These are phyloP conservation scores for Platycercus adscitus DNA, from an alignment of 2,113 vertebrate species.

Conservation along the genomic window DNA sequence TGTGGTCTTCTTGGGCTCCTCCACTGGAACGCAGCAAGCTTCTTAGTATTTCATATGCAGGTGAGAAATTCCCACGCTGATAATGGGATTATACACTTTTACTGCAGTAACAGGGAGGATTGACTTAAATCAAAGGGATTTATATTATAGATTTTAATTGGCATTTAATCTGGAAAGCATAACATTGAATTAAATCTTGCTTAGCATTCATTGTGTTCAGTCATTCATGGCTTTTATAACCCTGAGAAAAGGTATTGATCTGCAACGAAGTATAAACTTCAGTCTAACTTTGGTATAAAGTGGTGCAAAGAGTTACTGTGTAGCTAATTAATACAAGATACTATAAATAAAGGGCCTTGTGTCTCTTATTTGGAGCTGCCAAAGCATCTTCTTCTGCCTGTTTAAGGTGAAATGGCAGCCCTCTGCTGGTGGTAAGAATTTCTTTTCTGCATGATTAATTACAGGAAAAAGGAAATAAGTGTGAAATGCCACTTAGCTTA, in stretches of 20 bases:
- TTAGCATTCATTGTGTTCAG: constrained; percentile 1
- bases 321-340: neutral
- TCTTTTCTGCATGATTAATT: neutral
- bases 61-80: constrained; percentile 72
- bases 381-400: neutral
- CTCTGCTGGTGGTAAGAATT: neutral
- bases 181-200: neutral
- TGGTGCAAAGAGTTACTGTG: neutral
- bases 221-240: neutral
- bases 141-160: constrained; percentile 13
- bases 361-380: neutral
- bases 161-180: constrained; percentile 5
- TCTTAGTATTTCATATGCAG: constrained; percentile 94
- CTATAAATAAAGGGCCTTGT: neutral
- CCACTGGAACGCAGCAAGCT: constrained; percentile 95
- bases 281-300: neutral
- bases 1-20: constrained; percentile 97
- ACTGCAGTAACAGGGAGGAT: neutral
- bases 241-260: neutral
- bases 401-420: neutral
- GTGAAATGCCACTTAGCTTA: neutral
- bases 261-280: neutral
- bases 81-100: constrained; percentile 46
- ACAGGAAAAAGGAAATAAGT: neutral
- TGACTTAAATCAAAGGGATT: constrained; percentile 56